Percentiles rank a stretch among this genome's conserved stretches.
Conservation (phyloP, 2,888 invertebrate genomes). For the Drosophila subsilvestris region DNA sequence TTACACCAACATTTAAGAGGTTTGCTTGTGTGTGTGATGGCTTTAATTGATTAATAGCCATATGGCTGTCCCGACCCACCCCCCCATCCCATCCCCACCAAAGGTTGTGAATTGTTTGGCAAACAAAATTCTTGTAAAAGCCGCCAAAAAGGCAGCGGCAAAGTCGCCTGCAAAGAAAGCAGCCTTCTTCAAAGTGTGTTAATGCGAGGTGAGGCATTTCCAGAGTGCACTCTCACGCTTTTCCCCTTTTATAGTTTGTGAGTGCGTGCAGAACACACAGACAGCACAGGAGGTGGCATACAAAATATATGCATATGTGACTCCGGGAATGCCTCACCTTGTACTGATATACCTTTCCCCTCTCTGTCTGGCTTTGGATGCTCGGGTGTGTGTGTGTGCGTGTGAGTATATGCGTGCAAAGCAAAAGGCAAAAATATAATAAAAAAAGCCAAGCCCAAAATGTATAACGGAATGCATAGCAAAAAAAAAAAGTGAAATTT, state of each 20-base stretch:
- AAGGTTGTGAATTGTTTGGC: conserved; percentile 18
- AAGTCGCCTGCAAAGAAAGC: conserved; percentile 59
- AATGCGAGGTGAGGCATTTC: neutral
- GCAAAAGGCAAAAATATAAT: conserved; percentile 45
- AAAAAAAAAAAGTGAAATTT: conserved; percentile 69
- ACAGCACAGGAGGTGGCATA: neutral
- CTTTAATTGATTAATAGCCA: conserved; percentile 33
- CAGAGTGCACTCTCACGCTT: neutral
- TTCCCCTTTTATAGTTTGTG: neutral
- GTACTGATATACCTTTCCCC: neutral
- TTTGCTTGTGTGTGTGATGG: conserved; percentile 11
- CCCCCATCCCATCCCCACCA: too few species aligned
- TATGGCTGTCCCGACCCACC: conserved; percentile 7
- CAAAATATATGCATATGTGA: neutral
- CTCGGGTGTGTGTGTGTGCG: conserved; percentile 13
- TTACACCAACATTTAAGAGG: neutral
- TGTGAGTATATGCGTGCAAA: conserved; percentile 25
- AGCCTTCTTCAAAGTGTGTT: neutral
- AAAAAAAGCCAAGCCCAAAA: conserved; percentile 51
- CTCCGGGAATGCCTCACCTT: neutral
- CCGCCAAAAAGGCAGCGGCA: conserved; percentile 62
- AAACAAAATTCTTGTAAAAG: conserved; percentile 56
- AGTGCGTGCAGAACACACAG: neutral
- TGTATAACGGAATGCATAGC: conserved; percentile 59
- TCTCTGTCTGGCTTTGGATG: neutral